A percentile compares a stretch with the other conserved stretches of the same genome.
phyloP scores from a whole-genome alignment of 2,113 vertebrate genomes.

The Geococcyx californianus region DNA sequence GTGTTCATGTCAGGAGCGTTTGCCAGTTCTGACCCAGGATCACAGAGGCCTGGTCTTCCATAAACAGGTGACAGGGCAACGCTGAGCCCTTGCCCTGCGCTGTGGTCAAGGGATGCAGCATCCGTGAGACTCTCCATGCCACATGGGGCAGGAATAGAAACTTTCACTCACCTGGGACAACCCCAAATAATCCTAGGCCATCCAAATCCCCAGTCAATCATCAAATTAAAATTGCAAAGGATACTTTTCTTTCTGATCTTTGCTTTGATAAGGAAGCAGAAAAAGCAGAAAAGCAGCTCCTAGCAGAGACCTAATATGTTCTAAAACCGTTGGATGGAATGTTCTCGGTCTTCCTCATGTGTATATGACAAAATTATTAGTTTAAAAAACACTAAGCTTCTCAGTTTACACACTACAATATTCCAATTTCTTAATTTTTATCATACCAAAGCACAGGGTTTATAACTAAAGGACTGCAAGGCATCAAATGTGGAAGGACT shows the following conservation, averaged over 20 bases:
- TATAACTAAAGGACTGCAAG: neutral
- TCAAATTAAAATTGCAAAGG: neutral
- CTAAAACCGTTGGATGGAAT: neutral
- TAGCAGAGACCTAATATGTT: neutral
- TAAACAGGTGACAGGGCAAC: neutral
- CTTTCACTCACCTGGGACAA: neutral
- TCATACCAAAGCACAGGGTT: neutral
- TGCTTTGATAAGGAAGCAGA: neutral
- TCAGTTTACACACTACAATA: neutral
- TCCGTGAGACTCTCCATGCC: neutral
- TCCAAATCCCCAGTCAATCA: neutral
- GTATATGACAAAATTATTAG: neutral
- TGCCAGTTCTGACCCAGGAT: neutral
- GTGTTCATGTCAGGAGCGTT: neutral
- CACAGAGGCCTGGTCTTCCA: neutral
- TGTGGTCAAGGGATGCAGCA: neutral
- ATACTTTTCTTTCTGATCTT: neutral
- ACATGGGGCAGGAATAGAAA: neutral
- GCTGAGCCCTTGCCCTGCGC: neutral
- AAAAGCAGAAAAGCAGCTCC: neutral
- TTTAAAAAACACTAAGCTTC: neutral
- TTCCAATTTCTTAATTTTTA: neutral
- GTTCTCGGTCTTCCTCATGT: neutral
- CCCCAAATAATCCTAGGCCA: neutral
- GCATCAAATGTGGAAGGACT: neutral